These are phyloP conservation scores for Melanogrammus aeglefinus DNA, from an alignment of 2,797 vertebrate genomes.

Conservation along the genomic window DNA sequence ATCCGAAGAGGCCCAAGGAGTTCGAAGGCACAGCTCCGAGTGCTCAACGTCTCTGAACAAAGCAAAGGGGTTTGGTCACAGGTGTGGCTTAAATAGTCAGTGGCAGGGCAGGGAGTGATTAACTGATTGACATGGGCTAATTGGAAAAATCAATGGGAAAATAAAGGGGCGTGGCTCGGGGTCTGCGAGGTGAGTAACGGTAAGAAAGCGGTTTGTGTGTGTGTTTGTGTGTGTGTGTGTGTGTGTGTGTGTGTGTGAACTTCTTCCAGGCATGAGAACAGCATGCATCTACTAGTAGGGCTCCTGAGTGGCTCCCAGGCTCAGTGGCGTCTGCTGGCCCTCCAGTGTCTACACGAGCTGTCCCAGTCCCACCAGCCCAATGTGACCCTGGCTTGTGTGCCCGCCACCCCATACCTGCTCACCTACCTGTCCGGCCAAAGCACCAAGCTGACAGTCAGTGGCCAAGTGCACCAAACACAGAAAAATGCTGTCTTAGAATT, in stretches of 20 bases:
- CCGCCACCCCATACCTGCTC: conserved; percentile 91
- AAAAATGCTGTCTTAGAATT: background rate
- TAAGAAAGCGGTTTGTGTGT: background rate
- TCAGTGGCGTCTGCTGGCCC: conserved; percentile 83
- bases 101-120: no score
- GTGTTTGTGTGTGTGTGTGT: background rate
- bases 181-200: background rate
- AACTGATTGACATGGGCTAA: no score
- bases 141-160: no score
- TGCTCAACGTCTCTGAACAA: no score
- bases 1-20: no score
- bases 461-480: background rate
- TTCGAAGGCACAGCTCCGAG: no score
- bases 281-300: conserved; percentile 79
- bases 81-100: no score
- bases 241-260: background rate
- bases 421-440: conserved; percentile 91
- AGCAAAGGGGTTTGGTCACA: no score
- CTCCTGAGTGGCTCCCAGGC: conserved; percentile 84
- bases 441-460: conserved; percentile 83
- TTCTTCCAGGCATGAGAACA: conserved; percentile 79
- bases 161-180: no score
- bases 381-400: conserved; percentile 81
- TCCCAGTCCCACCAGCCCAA: conserved; percentile 81
- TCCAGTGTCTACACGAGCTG: conserved; percentile 85